Evolutionary conservation across 1,140 invertebrate genomes (phyloP), one percentile per base, ranked within the genome.

Genomic region (Dendrolimus punctatus): DNA sequence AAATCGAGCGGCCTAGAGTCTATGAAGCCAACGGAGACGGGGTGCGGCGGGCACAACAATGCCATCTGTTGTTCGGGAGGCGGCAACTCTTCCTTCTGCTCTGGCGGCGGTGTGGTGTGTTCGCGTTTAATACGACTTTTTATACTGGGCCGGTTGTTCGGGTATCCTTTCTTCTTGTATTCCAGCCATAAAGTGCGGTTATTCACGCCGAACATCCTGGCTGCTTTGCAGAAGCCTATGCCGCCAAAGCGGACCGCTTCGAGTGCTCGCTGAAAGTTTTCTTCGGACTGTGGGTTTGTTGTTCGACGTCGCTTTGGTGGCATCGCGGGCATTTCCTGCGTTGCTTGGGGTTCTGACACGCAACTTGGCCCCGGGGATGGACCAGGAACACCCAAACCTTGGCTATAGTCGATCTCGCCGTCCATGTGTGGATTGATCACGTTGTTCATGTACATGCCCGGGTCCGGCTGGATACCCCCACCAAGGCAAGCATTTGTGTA

Each of bases 221-320:
- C 94, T 6, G 94, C 94, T 64, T 95, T 95, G 76, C 94, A 95
- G 78, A 95, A 95, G 2, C 94, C 94, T 57, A 95, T 94, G 10
- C 93, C 92, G n/a, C 94, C 94, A 57, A 91, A 91, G 9, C 93
- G 88, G 0, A 95, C 94, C 2, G 94, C 94, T 68, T 95, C 93
- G 10, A 95, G 79, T 0, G 94, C 94, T 6, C 90, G 84, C 50
- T 93, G 91, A 72, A 95, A 94, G 74, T 94, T 94, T 69, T 94
- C 93, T 62, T 94, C 93, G 1, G 91, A 90, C 69, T 94, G 93
- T 0, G 93, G 92, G 78, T 94, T 81, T 5, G 73, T 73, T 7
- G 78, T 71, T 45, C 80, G 73, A 6, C 78, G 66, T 8, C 80
- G 68, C 39, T 72, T 73, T 5, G 58, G 65, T 8, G 54, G 62